phyloP scores from a whole-genome alignment of 2,888 invertebrate species.

The Empis stercorea region DNA sequence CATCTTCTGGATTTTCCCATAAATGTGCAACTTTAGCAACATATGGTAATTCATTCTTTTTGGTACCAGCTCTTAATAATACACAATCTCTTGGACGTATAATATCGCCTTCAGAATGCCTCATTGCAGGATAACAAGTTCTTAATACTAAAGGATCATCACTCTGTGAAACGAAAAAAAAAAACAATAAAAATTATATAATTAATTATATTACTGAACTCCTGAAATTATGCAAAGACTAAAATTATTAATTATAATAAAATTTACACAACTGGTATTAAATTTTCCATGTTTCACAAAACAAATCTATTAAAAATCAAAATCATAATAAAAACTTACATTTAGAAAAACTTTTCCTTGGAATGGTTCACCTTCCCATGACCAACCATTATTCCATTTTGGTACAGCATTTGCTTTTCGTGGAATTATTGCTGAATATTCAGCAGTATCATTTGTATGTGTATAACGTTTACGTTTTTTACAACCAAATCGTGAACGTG shows the following conservation, averaged over 20 bases:
- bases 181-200: too few species aligned
- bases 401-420: conserved; percentile 40
- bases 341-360: conserved; percentile 76
- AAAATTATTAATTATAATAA: too few species aligned
- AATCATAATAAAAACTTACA: conserved; percentile 39
- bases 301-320: too few species aligned
- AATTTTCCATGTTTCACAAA: too few species aligned
- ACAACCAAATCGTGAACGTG: conserved; percentile 32
- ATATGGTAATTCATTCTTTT: conserved; percentile 77
- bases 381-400: conserved; percentile 86
- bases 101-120: conserved; percentile 75
- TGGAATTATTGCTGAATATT: conserved; percentile 37
- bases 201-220: too few species aligned
- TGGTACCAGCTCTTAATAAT: conserved; percentile 70
- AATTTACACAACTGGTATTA: too few species aligned
- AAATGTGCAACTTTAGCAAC: conserved; percentile 89
- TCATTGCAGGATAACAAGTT: conserved; percentile 82
- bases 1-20: conserved; percentile 90
- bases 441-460: conserved; percentile 25
- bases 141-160: conserved; percentile 62
- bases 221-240: not conserved
- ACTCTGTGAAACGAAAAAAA: too few species aligned
- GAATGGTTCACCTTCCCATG: conserved; percentile 75
- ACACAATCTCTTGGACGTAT: conserved; percentile 84
- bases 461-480: conserved; percentile 29